Conservation (phyloP, 53 echinoderm and acorn worm species). For the Hippasteria phrygiana region DNA sequence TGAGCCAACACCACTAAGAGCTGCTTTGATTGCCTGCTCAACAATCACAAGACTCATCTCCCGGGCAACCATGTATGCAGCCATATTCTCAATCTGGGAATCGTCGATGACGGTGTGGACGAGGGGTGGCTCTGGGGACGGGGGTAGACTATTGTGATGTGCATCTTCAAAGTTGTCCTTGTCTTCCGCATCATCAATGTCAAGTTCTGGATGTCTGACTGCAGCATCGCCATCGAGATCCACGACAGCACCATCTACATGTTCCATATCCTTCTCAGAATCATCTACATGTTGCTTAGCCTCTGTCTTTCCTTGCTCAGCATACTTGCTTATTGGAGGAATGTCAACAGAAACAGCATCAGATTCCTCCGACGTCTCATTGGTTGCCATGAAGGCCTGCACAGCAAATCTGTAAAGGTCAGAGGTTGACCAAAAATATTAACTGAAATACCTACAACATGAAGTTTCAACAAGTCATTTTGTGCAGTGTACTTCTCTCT, state of each 20-base stretch:
- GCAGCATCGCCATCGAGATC: not conserved
- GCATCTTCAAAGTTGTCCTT: conserved; percentile 1
- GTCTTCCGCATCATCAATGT: not conserved
- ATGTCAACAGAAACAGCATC: conserved; percentile 60
- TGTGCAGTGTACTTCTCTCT: too few species aligned
- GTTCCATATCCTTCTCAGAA: not conserved
- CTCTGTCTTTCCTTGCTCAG: conserved; percentile 7
- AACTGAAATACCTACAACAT: too few species aligned
- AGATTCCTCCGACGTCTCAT: conserved; percentile 71
- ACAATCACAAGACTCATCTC: conserved; percentile 78
- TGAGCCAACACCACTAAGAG: conserved; percentile 27
- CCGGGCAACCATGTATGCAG: conserved; percentile 57
- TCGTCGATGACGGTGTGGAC: conserved; percentile 47
- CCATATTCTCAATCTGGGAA: conserved; percentile 35
- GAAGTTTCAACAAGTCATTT: too few species aligned
- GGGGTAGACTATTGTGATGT: conserved; percentile 12
- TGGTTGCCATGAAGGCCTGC: conserved; percentile 59
- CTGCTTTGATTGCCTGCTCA: conserved; percentile 67
- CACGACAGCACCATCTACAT: not conserved
- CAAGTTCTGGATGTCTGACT: not conserved
- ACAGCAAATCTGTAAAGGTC: conserved; percentile 72
- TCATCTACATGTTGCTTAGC: not conserved
- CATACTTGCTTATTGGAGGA: conserved; percentile 24
- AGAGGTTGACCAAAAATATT: not conserved
- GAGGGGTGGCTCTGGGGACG: conserved; percentile 38